Percentiles rank a stretch among this genome's conserved stretches.
Conservation (phyloP, 1,140 invertebrate genomes). For the Cyphomyrmex costatus region DNA sequence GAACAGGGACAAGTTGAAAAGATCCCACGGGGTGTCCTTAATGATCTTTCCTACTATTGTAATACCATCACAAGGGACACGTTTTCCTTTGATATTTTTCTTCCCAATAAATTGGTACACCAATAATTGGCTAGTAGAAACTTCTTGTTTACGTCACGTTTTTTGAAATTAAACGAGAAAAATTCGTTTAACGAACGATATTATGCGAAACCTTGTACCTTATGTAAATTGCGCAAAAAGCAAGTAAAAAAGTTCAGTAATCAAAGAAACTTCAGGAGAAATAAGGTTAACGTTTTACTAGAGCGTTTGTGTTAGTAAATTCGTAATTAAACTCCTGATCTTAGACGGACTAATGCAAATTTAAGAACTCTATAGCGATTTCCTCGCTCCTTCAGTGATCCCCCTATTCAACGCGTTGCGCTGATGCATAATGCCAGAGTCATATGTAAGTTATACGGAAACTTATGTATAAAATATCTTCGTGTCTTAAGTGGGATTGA, state of each 20-base stretch:
- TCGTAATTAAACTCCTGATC: slow-evolving; percentile 1
- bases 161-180: background rate
- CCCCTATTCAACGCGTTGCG: background rate
- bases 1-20: background rate
- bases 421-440: background rate
- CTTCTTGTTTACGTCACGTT: background rate
- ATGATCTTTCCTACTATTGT: background rate
- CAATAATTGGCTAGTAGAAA: background rate
- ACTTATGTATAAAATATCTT: slow-evolving; percentile 16
- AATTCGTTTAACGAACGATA: slow-evolving; percentile 4
- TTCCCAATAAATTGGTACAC: background rate
- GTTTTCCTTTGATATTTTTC: background rate
- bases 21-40: background rate
- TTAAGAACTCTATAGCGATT: background rate
- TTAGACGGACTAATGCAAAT: background rate
- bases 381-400: background rate
- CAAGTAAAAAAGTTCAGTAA: background rate
- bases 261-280: slow-evolving; percentile 10
- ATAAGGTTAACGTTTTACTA: background rate
- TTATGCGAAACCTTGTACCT: background rate
- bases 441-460: background rate
- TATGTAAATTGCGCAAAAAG: slow-evolving; percentile 6
- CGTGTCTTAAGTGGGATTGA: slow-evolving; percentile 18
- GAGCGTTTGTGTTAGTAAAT: background rate
- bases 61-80: background rate